Evolutionary conservation across 2,888 invertebrate genomes (phyloP).

Genomic region (Exocentrus adspersus): DNA sequence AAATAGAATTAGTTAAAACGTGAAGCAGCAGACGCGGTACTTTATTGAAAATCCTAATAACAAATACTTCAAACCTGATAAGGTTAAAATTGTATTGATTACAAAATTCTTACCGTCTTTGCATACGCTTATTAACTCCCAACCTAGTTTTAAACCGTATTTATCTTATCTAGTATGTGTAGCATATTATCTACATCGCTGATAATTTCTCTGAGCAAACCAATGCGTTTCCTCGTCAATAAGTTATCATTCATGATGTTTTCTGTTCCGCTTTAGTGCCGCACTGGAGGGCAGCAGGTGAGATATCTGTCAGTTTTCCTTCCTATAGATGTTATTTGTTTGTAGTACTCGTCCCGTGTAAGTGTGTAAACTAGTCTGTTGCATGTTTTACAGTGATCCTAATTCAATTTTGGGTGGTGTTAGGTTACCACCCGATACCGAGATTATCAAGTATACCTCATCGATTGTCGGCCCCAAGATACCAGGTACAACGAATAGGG

Average conservation of each 20-base stretch:
- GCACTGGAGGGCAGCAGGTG: constrained; percentile 78
- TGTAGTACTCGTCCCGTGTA: constrained; percentile 26
- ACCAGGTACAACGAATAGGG: constrained; percentile 84
- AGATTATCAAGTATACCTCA: constrained; percentile 90
- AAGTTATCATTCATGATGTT: constrained; percentile 27
- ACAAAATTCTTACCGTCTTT: too few species aligned
- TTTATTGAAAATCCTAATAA: too few species aligned
- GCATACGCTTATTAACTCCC: constrained; percentile 1
- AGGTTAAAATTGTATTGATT: too few species aligned
- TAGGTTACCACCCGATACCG: constrained; percentile 86
- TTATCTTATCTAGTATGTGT: constrained; percentile 42
- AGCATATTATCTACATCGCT: neutral
- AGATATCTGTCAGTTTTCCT: constrained; percentile 45
- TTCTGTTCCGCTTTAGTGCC: constrained; percentile 67
- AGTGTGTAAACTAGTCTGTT: constrained; percentile 45
- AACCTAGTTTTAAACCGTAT: constrained; percentile 64
- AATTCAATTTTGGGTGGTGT: constrained; percentile 85
- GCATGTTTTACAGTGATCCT: constrained; percentile 73
- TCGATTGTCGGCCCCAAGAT: constrained; percentile 88
- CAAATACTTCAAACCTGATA: neutral
- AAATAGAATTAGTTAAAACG: too few species aligned
- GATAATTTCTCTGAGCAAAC: neutral
- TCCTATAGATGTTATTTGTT: constrained; percentile 25
- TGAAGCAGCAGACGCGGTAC: too few species aligned
- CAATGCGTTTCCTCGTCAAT: neutral